Evolutionary conservation across 1,140 invertebrate species (phyloP).

Genomic region (Aporrectodea caliginosa): DNA sequence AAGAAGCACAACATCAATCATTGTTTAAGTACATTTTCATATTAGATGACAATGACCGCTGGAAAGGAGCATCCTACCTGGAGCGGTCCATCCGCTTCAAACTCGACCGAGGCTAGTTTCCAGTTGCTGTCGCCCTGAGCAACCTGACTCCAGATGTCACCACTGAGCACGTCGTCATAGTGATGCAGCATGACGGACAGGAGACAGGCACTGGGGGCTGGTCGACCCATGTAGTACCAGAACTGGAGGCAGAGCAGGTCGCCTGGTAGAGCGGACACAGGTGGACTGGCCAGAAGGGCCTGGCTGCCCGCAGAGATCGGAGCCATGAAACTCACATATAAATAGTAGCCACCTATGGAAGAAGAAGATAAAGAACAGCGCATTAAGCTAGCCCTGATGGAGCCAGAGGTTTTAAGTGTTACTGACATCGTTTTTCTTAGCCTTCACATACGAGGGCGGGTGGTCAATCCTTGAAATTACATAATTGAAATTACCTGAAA

Average conservation of each 20-base stretch:
- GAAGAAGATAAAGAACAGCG: background rate
- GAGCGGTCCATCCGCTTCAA: background rate
- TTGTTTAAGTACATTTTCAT: no score
- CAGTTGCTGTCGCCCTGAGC: background rate
- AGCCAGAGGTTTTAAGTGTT: no score
- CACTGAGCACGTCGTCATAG: background rate
- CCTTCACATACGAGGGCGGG: no score
- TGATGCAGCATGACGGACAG: background rate
- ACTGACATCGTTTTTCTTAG: no score
- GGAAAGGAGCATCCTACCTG: no score
- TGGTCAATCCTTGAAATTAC: no score
- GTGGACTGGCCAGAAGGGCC: background rate
- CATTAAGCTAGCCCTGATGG: background rate
- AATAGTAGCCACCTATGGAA: background rate
- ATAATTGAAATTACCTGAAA: no score
- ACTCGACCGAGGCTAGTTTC: background rate
- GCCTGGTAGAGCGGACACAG: background rate
- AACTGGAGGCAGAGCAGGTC: background rate
- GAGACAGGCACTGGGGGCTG: background rate
- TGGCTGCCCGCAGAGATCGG: background rate
- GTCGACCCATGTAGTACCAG: background rate
- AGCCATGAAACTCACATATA: background rate
- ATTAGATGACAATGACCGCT: no score
- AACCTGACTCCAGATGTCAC: background rate
- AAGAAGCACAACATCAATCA: no score